Conservation (phyloP, 2,113 vertebrate species). For the Plecturocebus donacophilus region DNA sequence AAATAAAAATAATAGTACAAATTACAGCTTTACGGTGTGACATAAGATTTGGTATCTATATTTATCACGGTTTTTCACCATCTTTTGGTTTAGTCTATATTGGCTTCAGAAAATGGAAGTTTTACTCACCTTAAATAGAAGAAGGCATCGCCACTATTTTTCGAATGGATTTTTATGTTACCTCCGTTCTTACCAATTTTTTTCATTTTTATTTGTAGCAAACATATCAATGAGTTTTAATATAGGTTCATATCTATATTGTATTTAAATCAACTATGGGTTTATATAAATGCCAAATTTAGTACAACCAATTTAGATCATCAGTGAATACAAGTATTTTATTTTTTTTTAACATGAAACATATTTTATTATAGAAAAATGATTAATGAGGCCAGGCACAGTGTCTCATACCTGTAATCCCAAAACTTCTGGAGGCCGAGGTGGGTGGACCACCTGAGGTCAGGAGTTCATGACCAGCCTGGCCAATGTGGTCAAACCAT, state of each 20-base stretch:
- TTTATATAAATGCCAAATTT: conserved; percentile 75
- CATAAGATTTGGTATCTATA: conserved; percentile 53
- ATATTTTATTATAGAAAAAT: conserved; percentile 83
- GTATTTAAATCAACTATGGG: conserved; percentile 33
- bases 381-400: no score
- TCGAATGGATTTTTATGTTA: conserved; percentile 72
- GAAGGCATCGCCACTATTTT: conserved; percentile 27
- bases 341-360: conserved; percentile 80
- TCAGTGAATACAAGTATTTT: conserved; percentile 63
- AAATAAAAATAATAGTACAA: not conserved
- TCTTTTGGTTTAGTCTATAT: not conserved
- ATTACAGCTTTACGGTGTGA: not conserved
- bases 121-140: conserved; percentile 57
- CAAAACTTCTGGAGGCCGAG: no score
- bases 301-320: conserved; percentile 66
- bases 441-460: no score
- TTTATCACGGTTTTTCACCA: conserved; percentile 9
- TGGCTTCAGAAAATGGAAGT: conserved; percentile 55
- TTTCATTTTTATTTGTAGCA: conserved; percentile 70
- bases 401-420: no score
- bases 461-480: no score
- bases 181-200: conserved; percentile 70
- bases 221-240: conserved; percentile 59
- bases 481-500: no score
- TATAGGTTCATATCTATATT: conserved; percentile 62